Conservation (phyloP, 2,888 invertebrate species). For the Esperia sulphurella region DNA sequence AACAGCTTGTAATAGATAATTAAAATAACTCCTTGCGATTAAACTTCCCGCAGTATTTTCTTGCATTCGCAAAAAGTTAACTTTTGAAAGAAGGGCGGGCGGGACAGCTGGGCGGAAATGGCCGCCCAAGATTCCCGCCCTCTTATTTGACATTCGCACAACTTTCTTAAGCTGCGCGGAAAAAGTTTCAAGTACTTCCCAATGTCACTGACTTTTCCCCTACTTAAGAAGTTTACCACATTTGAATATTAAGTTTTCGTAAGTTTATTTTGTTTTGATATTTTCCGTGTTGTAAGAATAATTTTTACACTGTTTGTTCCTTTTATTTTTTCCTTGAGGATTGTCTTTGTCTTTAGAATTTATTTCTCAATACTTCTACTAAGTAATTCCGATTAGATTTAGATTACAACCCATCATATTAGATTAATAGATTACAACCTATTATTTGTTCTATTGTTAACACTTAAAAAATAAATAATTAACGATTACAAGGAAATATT, state of each 20-base stretch:
- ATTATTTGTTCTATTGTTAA: too few species aligned
- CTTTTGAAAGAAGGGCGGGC: conserved; percentile 50
- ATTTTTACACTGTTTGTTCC: neutral
- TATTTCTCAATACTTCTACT: too few species aligned
- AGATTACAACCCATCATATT: too few species aligned
- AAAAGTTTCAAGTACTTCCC: conserved; percentile 63
- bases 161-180: conserved; percentile 57
- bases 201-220: conserved; percentile 58
- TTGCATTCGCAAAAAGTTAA: conserved; percentile 43
- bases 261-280: too few species aligned
- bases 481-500: too few species aligned
- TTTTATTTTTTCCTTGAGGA: neutral
- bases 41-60: conserved; percentile 8
- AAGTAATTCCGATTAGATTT: too few species aligned
- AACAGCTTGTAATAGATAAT: too few species aligned
- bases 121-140: conserved; percentile 62
- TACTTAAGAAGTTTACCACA: conserved; percentile 33
- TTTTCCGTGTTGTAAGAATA: neutral
- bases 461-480: too few species aligned
- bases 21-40: neutral
- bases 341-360: too few species aligned
- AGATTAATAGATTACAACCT: too few species aligned
- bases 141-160: conserved; percentile 64
- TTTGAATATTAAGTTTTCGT: conserved; percentile 10
- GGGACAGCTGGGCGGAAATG: conserved; percentile 55